Evolutionary conservation across 1,140 invertebrate genomes (phyloP).

Genomic region (Apis dorsata): DNA sequence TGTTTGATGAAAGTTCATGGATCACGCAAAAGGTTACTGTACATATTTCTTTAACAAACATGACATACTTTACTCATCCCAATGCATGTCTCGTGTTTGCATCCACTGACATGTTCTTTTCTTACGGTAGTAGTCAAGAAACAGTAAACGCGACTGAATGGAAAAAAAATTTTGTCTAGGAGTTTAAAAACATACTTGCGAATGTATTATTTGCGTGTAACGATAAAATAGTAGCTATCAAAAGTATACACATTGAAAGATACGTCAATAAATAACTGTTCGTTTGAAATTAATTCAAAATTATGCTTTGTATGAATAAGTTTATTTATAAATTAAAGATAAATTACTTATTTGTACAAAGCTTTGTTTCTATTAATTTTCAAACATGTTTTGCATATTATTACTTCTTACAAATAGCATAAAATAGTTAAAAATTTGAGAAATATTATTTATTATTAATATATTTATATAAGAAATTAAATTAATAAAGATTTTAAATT

Average conservation of each 20-base stretch:
- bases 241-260: background rate
- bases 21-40: conserved; percentile 47
- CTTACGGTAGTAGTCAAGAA: background rate
- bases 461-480: too few relatives aligned
- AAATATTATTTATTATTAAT: too few relatives aligned
- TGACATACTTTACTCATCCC: conserved; percentile 38
- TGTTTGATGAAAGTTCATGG: conserved; percentile 38
- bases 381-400: background rate
- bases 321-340: background rate
- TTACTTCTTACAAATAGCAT: background rate
- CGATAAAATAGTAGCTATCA: background rate
- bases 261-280: background rate
- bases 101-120: background rate
- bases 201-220: background rate
- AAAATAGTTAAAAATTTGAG: too few relatives aligned
- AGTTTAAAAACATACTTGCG: background rate
- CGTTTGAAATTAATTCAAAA: background rate
- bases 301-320: too few relatives aligned
- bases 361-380: background rate
- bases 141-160: background rate
- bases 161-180: background rate
- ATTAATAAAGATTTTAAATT: too few relatives aligned
- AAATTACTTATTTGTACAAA: background rate
- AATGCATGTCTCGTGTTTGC: conserved; percentile 14
- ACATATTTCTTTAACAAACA: conserved; percentile 39